A percentile compares a stretch with the other conserved stretches of the same genome.
Evolutionary conservation across 2,888 invertebrate genomes (phyloP).

Genomic region (Caenorhabditis doughertyi): DNA sequence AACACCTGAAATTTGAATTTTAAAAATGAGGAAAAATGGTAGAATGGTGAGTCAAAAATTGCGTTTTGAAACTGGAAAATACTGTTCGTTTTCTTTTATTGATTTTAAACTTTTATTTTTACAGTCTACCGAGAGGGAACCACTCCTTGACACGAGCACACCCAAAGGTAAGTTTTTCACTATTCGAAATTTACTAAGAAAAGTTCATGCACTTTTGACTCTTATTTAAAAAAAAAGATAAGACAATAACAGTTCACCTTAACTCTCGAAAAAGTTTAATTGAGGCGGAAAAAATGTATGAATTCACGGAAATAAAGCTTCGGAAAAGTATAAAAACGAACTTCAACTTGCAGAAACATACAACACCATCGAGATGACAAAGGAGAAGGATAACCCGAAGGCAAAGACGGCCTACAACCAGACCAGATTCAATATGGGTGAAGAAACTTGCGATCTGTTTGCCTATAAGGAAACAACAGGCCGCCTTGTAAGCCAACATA

Average conservation of each 20-base stretch:
- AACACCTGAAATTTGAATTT: neutral
- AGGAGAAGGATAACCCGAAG: slow-evolving; percentile 18
- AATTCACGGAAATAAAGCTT: no score
- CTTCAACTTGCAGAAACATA: slow-evolving; percentile 33
- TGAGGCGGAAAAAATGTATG: no score
- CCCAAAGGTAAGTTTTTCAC: slow-evolving; percentile 22
- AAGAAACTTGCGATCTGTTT: slow-evolving; percentile 35
- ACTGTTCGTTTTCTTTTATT: neutral
- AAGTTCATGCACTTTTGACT: neutral
- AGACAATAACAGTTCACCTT: no score
- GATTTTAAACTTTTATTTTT: slow-evolving; percentile 4
- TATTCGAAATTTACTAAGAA: neutral
- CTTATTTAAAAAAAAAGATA: no score
- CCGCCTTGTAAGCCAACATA: neutral
- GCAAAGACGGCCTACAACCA: slow-evolving; percentile 13
- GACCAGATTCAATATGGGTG: slow-evolving; percentile 26
- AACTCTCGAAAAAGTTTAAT: no score
- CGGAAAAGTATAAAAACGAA: no score
- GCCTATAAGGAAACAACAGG: slow-evolving; percentile 23
- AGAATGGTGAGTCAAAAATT: neutral
- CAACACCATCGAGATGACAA: slow-evolving; percentile 22
- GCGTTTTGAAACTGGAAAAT: neutral
- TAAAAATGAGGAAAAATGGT: neutral
- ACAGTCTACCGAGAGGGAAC: slow-evolving; percentile 35
- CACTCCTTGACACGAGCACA: slow-evolving; percentile 55